Evolutionary conservation across 2,113 vertebrate genomes (phyloP), one percentile per base, ranked within the genome.

Genomic region (Gymnocephalus cernua): DNA sequence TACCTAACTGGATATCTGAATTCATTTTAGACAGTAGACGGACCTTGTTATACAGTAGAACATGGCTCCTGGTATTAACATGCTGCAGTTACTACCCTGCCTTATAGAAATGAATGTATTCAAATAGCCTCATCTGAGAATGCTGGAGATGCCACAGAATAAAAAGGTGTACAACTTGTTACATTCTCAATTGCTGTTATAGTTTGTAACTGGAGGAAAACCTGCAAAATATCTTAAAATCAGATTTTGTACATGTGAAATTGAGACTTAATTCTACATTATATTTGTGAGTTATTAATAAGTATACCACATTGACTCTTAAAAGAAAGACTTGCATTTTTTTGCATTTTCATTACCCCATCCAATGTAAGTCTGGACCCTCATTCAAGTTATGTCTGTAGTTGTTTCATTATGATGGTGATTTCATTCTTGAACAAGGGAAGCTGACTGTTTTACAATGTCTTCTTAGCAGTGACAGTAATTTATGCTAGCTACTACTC

Each of bases 91-190:
- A 12, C 69, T 48, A 15, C 54, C 62, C 83, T 86, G 91, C 92
- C 92, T 93, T 90, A 91, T 80, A 54, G 67, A 82, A 73, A 77
- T 83, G 77, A 91, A 88, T 85, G 90, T 91, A 86, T 84, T 87
- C 57, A 47, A 12, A 4, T n/a, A n/a, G 51, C 75, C 53, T 83
- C 13, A 19, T 56, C 14, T 54, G 29, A n/a, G 73, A 62, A 76
- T 29, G 86, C 90, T 88, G 83, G 81, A 87, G 56, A 78, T 25
- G 57, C 53, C 53, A 59, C 67, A 18, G 12, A 61, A 13, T 10
- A 9, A 27, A 35, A n/a, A 57, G 38, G 5, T 75, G 44, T 48
- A 63, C 5, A 14, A 21, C 44, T 29, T 63, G 15, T 65, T 18
- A 14, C 23, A 54, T 41, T 58, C 18, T 27, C 45, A 12, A 2